These are phyloP conservation scores for Pseudococcus longispinus DNA, from an alignment of 2,888 invertebrate species.

Conservation along the genomic window DNA sequence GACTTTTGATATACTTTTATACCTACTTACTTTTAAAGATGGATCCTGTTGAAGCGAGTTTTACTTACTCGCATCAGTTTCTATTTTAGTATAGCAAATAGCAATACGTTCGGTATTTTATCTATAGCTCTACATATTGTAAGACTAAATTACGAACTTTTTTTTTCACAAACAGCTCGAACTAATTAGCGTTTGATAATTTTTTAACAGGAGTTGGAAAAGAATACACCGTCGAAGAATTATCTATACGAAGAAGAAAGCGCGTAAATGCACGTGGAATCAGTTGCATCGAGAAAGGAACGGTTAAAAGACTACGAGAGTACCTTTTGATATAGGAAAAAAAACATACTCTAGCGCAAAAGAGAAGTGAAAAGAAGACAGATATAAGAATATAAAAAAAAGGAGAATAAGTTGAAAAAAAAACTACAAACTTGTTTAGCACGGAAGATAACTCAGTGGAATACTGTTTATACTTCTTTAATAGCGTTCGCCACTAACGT, in stretches of 20 bases:
- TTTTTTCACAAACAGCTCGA: background rate
- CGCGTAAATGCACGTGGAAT: background rate
- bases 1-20: too few relatives aligned
- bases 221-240: background rate
- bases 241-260: background rate
- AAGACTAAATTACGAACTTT: background rate
- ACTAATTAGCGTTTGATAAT: background rate
- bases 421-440: constrained; percentile 55
- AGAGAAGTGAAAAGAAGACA: constrained; percentile 18
- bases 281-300: background rate
- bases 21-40: too few relatives aligned
- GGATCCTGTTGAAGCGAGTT: too few relatives aligned
- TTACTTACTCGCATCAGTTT: too few relatives aligned
- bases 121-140: background rate
- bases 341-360: background rate
- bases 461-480: constrained; percentile 53
- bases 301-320: background rate
- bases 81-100: too few relatives aligned
- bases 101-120: background rate
- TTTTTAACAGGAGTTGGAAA: background rate
- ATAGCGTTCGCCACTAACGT: constrained; percentile 56
- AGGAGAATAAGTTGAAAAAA: constrained; percentile 36
- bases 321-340: background rate
- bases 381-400: constrained; percentile 3
- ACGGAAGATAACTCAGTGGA: constrained; percentile 49